Percentiles rank a stretch among this genome's conserved stretches.
phyloP scores from a whole-genome alignment of 2,113 vertebrate species.

The Drymodes brunneopygia region DNA sequence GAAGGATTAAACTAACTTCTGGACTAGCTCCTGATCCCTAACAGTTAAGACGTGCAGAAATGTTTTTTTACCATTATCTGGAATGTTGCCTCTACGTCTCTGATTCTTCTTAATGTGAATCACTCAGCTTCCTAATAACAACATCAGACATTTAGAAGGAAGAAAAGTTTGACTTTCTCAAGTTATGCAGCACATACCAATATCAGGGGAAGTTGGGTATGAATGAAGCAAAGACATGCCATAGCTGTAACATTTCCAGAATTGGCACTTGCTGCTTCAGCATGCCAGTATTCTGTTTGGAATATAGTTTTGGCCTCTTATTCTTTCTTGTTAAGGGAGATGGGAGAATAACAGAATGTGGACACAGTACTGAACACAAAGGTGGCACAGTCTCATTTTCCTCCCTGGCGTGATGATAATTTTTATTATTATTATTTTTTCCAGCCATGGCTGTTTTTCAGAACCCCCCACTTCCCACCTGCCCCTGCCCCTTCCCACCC shows the following conservation, averaged over 20 bases:
- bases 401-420: neutral
- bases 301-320: neutral
- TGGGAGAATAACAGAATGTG: neutral
- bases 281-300: neutral
- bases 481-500: neutral
- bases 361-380: neutral
- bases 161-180: neutral
- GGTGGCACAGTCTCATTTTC: neutral
- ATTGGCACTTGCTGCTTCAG: neutral
- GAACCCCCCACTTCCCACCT: rapidly evolving
- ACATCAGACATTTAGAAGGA: neutral
- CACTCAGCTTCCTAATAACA: neutral
- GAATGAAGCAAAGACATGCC: rapidly evolving
- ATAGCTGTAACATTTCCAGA: neutral
- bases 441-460: neutral
- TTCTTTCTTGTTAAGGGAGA: neutral
- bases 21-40: neutral
- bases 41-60: neutral
- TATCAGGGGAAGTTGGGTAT: neutral
- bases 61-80: neutral
- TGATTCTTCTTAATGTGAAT: neutral
- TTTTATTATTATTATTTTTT: neutral
- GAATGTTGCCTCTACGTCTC: neutral
- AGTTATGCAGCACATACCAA: neutral
- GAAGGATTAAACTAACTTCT: neutral